Base-by-base conservation (phyloP, 2,888 invertebrate genomes). In the Euzophera pinguis region DNA sequence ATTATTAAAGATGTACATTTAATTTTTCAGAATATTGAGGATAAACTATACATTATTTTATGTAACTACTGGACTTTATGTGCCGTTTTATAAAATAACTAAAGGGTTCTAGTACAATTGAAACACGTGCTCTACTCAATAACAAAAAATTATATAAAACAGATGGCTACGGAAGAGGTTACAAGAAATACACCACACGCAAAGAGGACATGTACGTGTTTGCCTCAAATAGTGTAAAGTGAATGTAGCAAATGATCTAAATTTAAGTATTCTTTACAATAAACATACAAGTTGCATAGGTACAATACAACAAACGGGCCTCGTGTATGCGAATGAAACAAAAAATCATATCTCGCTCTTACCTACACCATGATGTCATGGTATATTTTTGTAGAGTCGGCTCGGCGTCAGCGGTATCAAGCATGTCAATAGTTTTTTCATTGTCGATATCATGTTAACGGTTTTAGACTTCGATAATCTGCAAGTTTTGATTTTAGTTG, bases 321-420 rank as follows among this genome's bases (percentile, higher is more conserved):
- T n/a, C n/a, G n/a, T 61, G 60, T 14, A 38, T 14, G 16, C 16
- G 3, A 59, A 64, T 56, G 71, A 68, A 71, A 63, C 60, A 65
- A 67, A 69, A 65, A 64, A 53, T 54, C 53, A 58, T 49, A 62
- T 82, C 81, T 80, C 83, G 53, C 62, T 87, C 82, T 71, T n/a
- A n/a, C n/a, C n/a, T 79, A 75, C 86, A 81, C 84, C 84, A 87
- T 89, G 89, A 90, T 86, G 85, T 90, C 89, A 90, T 89, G 86
- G 83, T 81, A 71, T 90, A 90, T 88, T 88, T 88, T 86, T 81
- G 76, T 81, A 79, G 68, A 74, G 77, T 77, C 73, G 75, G 35
- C 12, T 38, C 74, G 75, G 71, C 74, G 67, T 77, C 69, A 71
- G 79, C 78, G 71, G 75, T 81, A 75, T 80, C 78, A 78, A 77